Base-by-base conservation (phyloP, 2,797 vertebrate species). In the Clarias fuscus region DNA sequence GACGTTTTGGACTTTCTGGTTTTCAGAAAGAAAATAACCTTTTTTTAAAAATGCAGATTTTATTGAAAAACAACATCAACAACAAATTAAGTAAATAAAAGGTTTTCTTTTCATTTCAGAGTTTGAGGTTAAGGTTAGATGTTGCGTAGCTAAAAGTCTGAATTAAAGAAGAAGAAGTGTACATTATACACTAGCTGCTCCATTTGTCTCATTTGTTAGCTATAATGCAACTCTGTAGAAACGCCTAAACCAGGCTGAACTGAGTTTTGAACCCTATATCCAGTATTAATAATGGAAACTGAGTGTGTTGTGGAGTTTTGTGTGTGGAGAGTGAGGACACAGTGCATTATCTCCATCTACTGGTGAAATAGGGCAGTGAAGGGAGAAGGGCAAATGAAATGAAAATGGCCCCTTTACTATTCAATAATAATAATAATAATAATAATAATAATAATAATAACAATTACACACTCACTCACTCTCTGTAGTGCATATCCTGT, bases 291-390 rank as follows among this genome's bases (percentile, higher is more conserved):
- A 22, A 79, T 48, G 27, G 24, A 43, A 82, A 18, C 1, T 37
- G 56, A 72, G 58, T 43, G 61, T 30, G 61, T 80, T 89, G 91
- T 90, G 90, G 88, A 88, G 22, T 65, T 27, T 82, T n/a, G 61
- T 48, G 73, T 30, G 81, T 86, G 58, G 4, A 65, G 24, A 14
- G 7, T 5, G n/a, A 53, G 53, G 82, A 89, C 70, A 56, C 64
- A 76, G 89, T 88, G 84, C 82, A 53, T 88, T 89, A 90, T 82
- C 87, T 40, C 89, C 90, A 89, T 88, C 90, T 91, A 85, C 90
- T 91, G 90, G 90, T 79, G 65, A 89, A 65, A 33, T 17, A 48
- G 20, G 11, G 86, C 30, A 83, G 65, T 72, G 62, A 65, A 13
- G 1, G 24, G 14, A 88, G 24, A 22, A 62, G 20, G n/a, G 43